Base-by-base conservation (phyloP, 2,888 invertebrate genomes). In the Gasteruption jaculator region DNA sequence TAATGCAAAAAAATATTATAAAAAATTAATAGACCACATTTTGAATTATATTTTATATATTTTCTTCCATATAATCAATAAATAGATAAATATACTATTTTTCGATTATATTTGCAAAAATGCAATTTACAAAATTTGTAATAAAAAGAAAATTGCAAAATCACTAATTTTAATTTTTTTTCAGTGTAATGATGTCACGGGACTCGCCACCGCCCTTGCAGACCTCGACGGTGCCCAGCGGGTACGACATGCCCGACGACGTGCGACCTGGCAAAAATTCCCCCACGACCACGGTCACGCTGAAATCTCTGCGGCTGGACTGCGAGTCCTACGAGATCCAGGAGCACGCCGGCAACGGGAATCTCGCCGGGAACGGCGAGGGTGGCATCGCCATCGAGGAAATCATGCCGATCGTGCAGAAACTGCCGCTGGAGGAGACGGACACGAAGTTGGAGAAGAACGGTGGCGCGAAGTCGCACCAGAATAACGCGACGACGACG, bases 101-200 rank as follows among this genome's bases (percentile, higher is more conserved):
- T 29, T 29, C 11, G 6, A 11, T 29, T 14, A 11, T 5, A 5
- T 11, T 8, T 6, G 6, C 29, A 11, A n/a, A 5, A 11, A 11
- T 8, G 12, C 29, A 5, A 6, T 29, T 6, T 11, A 11, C 11
- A 5, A 14, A 29, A 29, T 11, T n/a, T 29, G 11, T 11, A 6
- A 11, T 14, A 11, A 6, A 6, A 14, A 8, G 7, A 11, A 6
- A 14, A 29, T n/a, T 29, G 11, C 5, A n/a, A 14, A 11, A 29
- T 29, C 12, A 11, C 10, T n/a, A 29, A 29, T 5, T 19, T 27
- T 39, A 22, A 29, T 45, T 37, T 61, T 59, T 8, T 59, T 69
- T 69, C 47, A 65, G 68, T 19, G 63, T 65, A 47, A 63, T 63
- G 60, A 60, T 60, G 39, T 50, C 63, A 11, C 54, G 58, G 18